phyloP scores from a whole-genome alignment of 2,797 vertebrate genomes.

The Alauda arvensis region DNA sequence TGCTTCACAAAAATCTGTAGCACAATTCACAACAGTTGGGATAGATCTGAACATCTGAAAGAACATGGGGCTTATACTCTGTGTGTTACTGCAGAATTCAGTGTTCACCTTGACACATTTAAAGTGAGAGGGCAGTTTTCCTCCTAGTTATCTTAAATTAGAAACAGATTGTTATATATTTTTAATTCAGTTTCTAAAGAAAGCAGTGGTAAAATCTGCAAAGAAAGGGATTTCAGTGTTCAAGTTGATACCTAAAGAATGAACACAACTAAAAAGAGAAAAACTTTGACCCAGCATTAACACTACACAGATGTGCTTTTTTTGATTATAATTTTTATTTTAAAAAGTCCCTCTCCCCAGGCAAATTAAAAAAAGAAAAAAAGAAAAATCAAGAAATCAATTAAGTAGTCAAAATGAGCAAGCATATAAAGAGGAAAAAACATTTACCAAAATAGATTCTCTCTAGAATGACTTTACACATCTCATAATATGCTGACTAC shows the following conservation, averaged over 20 bases:
- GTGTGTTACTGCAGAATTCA: not conserved
- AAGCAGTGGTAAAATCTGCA: not conserved
- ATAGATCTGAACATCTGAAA: not conserved
- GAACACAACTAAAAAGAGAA: not conserved
- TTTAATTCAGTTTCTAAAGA: not conserved
- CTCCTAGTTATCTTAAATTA: not conserved
- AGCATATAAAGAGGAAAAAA: not conserved
- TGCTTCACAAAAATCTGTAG: not conserved
- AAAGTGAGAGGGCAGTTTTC: not conserved
- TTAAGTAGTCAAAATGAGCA: not conserved
- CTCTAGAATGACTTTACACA: not conserved
- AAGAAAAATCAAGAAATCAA: not conserved
- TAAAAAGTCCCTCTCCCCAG: not conserved
- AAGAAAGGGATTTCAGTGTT: not conserved
- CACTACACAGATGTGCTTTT: not conserved
- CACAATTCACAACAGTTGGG: not conserved
- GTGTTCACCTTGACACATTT: not conserved
- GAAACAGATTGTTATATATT: not conserved
- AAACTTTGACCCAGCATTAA: not conserved
- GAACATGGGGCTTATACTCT: not conserved
- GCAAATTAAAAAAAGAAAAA: not conserved
- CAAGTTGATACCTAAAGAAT: not conserved
- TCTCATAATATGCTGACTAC: not conserved
- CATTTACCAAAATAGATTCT: not conserved
- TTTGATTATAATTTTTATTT: not conserved